A percentile compares a stretch with the other conserved stretches of the same genome.
phyloP scores from a whole-genome alignment of 1,140 invertebrate genomes.

The Philopotamus ludificatus region DNA sequence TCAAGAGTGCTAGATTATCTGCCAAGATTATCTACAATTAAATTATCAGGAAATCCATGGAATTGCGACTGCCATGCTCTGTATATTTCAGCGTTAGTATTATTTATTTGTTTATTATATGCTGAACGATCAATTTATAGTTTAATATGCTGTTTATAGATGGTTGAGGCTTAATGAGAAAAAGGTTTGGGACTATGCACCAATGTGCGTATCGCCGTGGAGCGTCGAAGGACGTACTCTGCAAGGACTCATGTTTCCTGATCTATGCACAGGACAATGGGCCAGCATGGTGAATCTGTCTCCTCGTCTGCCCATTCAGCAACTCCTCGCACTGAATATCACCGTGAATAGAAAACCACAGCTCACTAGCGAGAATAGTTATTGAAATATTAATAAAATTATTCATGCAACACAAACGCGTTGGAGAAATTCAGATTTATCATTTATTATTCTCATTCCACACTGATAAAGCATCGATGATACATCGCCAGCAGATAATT shows the following conservation, averaged over 20 bases:
- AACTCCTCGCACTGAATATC: conserved; percentile 52
- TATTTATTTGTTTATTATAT: conserved; percentile 3
- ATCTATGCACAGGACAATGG: conserved; percentile 81
- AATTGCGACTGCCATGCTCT: conserved; percentile 80
- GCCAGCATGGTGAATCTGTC: conserved; percentile 77
- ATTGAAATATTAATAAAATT: conserved; percentile 26
- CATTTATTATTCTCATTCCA: not conserved
- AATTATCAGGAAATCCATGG: conserved; percentile 81
- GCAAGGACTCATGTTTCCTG: conserved; percentile 72
- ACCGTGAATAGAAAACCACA: conserved; percentile 54
- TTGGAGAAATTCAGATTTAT: not conserved
- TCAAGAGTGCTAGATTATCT: conserved; percentile 67
- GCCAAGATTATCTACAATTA: conserved; percentile 66
- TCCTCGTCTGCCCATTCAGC: conserved; percentile 63
- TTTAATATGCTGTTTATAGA: conserved; percentile 49
- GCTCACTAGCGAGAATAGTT: conserved; percentile 50
- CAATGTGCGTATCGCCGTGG: conserved; percentile 74
- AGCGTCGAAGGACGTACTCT: conserved; percentile 67
- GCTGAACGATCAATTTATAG: not conserved
- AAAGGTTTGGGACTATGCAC: conserved; percentile 72
- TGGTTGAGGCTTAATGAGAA: conserved; percentile 65
- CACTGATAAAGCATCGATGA: not conserved
- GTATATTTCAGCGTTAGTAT: conserved; percentile 63
- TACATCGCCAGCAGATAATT: too few relatives aligned
- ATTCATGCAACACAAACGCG: not conserved